These are phyloP conservation scores for Bettongia penicillata DNA, from an alignment of 2,113 vertebrate genomes.

Conservation along the genomic window DNA sequence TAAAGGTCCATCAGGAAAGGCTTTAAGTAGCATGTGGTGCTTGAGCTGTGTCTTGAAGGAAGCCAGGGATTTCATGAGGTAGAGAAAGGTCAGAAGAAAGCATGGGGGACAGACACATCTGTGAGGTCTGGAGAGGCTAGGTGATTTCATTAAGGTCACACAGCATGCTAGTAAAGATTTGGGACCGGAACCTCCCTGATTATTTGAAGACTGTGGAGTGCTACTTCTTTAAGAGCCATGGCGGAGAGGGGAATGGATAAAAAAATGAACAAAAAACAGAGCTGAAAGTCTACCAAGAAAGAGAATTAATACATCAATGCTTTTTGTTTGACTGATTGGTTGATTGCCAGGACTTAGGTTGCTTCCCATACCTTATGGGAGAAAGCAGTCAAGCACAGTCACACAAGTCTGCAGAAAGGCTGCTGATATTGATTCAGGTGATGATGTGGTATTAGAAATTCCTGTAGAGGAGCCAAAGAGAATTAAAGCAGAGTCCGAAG, in stretches of 20 bases:
- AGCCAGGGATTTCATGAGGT: not conserved
- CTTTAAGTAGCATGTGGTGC: not conserved
- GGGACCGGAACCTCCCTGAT: not conserved
- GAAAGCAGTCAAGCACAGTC: not conserved
- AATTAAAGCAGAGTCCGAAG: not conserved
- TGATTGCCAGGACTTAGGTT: not conserved
- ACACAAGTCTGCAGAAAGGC: conserved; percentile 14
- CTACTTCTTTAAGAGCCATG: not conserved
- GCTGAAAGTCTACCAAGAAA: not conserved
- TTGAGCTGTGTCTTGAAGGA: not conserved
- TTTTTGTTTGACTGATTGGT: not conserved
- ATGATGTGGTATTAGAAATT: not conserved
- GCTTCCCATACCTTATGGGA: conserved; percentile 8
- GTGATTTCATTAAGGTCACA: not conserved
- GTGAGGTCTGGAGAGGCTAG: not conserved
- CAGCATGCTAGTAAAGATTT: not conserved
- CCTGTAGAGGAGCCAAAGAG: not conserved
- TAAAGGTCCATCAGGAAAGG: not conserved
- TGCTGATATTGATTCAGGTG: not conserved
- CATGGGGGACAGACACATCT: not conserved
- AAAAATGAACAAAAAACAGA: not conserved
- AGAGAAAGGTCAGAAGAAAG: not conserved
- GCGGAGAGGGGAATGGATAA: not conserved
- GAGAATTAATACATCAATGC: not conserved
- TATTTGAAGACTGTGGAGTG: not conserved